These are phyloP conservation scores for Pelobates cultripes DNA, from an alignment of 2,797 vertebrate genomes.

Conservation along the genomic window DNA sequence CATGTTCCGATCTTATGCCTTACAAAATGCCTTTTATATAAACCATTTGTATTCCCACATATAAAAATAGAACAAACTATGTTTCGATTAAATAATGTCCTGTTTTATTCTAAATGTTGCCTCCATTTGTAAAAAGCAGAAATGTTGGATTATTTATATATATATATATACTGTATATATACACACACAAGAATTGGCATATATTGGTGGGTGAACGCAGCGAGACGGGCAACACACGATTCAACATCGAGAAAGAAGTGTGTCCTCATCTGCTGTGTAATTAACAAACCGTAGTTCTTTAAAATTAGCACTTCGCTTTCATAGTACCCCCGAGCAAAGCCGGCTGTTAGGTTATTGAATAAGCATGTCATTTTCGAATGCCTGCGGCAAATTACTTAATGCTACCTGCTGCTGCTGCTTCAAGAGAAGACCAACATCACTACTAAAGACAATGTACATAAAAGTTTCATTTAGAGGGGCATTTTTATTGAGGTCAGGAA, in stretches of 20 bases:
- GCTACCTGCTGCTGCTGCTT: constrained; percentile 60
- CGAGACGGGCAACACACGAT: constrained; percentile 59
- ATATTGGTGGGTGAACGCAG: constrained; percentile 7
- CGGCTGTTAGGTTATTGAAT: constrained; percentile 67
- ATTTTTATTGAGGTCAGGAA: constrained; percentile 39
- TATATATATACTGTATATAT: too few species aligned
- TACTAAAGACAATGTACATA: constrained; percentile 53
- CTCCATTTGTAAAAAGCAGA: not conserved
- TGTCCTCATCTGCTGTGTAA: constrained; percentile 59
- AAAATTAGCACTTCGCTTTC: constrained; percentile 67
- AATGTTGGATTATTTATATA: not conserved
- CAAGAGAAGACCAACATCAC: constrained; percentile 52
- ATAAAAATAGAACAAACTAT: not conserved
- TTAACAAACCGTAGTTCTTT: constrained; percentile 67
- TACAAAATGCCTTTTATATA: not conserved
- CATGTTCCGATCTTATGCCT: not conserved
- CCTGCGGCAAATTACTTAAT: constrained; percentile 61
- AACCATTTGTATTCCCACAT: not conserved
- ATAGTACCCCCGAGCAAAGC: constrained; percentile 64
- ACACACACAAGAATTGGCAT: constrained; percentile 1
- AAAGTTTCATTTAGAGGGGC: constrained; percentile 46
- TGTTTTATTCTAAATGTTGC: not conserved
- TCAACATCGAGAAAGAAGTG: constrained; percentile 60
- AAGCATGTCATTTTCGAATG: constrained; percentile 68
- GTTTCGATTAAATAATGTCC: not conserved